A percentile compares a stretch with the other conserved stretches of the same genome.
Evolutionary conservation across 2,113 vertebrate species (phyloP).

Genomic region (Rhea pennata): DNA sequence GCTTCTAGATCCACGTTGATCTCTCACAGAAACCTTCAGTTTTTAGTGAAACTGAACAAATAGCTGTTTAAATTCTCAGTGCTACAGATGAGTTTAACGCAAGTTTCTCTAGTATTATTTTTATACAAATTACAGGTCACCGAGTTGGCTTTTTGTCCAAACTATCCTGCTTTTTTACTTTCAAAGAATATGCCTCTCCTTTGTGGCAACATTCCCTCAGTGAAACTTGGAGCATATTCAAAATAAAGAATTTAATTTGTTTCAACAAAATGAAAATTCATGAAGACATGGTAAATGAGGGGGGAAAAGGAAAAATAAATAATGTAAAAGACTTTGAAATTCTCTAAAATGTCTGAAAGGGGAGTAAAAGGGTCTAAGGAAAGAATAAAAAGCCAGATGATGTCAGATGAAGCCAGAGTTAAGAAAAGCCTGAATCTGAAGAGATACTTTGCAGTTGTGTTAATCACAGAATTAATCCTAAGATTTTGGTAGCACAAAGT

Average conservation of each 20-base stretch:
- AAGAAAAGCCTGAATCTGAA: background rate
- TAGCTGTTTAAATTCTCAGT: background rate
- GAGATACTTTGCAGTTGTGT: background rate
- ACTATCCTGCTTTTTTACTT: background rate
- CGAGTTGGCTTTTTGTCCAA: background rate
- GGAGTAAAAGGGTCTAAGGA: background rate
- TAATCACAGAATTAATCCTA: background rate
- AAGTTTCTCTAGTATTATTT: background rate
- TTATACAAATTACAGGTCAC: background rate
- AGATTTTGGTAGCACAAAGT: background rate
- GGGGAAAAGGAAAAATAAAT: background rate
- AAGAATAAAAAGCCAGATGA: background rate
- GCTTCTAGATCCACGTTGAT: background rate
- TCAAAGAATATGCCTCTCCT: rapidly evolving
- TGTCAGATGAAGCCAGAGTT: background rate
- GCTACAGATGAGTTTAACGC: background rate
- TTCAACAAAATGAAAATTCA: background rate
- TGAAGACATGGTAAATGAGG: background rate
- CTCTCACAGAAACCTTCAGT: background rate
- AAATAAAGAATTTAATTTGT: background rate
- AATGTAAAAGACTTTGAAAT: background rate
- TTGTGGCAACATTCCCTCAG: background rate
- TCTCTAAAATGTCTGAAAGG: background rate
- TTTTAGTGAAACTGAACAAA: background rate
- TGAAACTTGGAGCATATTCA: background rate